Percentiles rank a stretch among this genome's conserved stretches.
phyloP scores from a whole-genome alignment of 2,113 vertebrate species.

The Sylvilagus bachmani region DNA sequence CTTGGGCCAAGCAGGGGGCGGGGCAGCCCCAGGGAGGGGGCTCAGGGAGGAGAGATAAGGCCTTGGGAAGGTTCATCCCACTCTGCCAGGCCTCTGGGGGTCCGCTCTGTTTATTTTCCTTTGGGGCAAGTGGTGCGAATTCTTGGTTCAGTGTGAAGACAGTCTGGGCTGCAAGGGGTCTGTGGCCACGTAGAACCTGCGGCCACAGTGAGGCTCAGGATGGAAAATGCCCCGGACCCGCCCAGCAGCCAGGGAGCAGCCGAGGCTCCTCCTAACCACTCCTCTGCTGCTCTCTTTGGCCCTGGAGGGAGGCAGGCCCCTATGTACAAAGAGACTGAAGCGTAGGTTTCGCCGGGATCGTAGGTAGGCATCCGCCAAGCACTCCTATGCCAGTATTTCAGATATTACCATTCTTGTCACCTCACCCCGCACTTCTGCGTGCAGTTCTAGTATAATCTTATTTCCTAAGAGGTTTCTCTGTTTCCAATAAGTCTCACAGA shows the following conservation, averaged over 20 bases:
- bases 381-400: accelerated
- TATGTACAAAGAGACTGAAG: too few species aligned
- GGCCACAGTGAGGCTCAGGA: too few species aligned
- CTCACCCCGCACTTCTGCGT: background rate
- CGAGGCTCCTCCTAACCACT: too few species aligned
- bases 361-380: background rate
- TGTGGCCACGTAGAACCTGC: too few species aligned
- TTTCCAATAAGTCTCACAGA: background rate
- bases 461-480: background rate
- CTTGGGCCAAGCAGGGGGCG: background rate
- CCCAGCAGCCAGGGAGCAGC: too few species aligned
- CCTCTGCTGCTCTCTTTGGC: background rate
- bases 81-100: accelerated
- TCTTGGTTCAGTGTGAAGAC: background rate
- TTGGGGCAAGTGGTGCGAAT: background rate
- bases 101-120: background rate
- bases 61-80: background rate
- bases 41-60: background rate
- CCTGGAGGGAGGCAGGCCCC: background rate
- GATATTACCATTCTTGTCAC: background rate
- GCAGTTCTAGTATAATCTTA: background rate
- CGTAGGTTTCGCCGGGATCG: background rate
- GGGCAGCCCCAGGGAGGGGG: too few species aligned
- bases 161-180: too few species aligned
- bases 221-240: accelerated